phyloP scores from a whole-genome alignment of 2,113 vertebrate genomes.

The Carlito syrichta region DNA sequence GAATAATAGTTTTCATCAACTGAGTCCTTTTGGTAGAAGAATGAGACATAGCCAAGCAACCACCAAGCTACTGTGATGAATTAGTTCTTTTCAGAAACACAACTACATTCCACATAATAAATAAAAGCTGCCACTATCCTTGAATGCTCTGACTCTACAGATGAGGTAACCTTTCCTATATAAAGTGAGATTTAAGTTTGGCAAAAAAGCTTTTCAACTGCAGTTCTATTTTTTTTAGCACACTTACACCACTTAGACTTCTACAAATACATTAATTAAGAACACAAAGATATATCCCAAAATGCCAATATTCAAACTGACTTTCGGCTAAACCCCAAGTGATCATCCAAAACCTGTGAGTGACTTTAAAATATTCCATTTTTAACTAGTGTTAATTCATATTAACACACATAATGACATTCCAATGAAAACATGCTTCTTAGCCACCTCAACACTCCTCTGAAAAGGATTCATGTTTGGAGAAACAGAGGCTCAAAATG shows the following conservation, averaged over 20 bases:
- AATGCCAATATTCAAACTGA: conserved; percentile 12
- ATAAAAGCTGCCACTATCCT: neutral
- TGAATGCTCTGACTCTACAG: neutral
- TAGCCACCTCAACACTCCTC: neutral
- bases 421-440: neutral
- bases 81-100: neutral
- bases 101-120: neutral
- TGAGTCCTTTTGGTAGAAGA: neutral
- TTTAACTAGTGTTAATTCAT: neutral
- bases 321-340: neutral
- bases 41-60: neutral
- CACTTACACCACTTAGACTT: neutral
- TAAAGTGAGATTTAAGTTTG: neutral
- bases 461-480: neutral
- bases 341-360: neutral
- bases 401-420: neutral
- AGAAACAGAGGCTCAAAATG: neutral
- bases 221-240: neutral
- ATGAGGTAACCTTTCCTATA: neutral
- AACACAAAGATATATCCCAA: neutral
- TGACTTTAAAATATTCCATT: neutral
- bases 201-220: neutral
- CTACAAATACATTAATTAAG: neutral
- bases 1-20: neutral
- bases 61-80: neutral